A percentile compares a stretch with the other conserved stretches of the same genome.
Conservation (phyloP, 1,140 invertebrate species). For the Zeugodacus cucurbitae region DNA sequence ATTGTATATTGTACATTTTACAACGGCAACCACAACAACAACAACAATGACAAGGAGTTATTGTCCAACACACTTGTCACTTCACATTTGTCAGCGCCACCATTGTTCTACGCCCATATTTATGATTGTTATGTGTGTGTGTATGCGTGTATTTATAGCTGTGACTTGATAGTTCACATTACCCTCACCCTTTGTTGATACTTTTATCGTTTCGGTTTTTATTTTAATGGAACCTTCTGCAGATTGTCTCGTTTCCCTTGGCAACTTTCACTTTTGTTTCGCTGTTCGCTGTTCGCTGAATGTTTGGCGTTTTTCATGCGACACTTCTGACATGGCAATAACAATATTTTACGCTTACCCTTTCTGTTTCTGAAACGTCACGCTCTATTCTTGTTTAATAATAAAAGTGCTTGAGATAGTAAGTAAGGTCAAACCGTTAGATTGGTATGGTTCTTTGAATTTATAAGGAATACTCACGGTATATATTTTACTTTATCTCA, state of each 20-base stretch:
- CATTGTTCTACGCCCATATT: background rate
- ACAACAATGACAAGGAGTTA: background rate
- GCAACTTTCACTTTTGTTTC: background rate
- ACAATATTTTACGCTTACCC: background rate
- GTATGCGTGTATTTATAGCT: background rate
- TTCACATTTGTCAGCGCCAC: background rate
- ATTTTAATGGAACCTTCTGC: background rate
- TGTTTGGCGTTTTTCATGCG: background rate
- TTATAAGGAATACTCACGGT: no score
- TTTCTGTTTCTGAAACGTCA: no score
- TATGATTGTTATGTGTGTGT: background rate
- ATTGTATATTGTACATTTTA: no score
- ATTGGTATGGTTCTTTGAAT: no score
- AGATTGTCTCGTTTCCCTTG: background rate
- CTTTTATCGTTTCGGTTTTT: background rate
- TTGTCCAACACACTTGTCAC: background rate
- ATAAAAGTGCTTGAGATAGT: no score
- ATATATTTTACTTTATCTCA: no score
- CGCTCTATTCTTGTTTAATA: no score
- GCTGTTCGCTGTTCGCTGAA: background rate
- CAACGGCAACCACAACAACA: background rate
- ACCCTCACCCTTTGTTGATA: background rate
- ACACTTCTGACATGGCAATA: background rate
- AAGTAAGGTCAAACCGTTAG: no score
- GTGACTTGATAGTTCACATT: background rate